Evolutionary conservation across 2,888 invertebrate genomes (phyloP), one percentile per base, ranked within the genome.

Genomic region (Leucoptera coffeella): DNA sequence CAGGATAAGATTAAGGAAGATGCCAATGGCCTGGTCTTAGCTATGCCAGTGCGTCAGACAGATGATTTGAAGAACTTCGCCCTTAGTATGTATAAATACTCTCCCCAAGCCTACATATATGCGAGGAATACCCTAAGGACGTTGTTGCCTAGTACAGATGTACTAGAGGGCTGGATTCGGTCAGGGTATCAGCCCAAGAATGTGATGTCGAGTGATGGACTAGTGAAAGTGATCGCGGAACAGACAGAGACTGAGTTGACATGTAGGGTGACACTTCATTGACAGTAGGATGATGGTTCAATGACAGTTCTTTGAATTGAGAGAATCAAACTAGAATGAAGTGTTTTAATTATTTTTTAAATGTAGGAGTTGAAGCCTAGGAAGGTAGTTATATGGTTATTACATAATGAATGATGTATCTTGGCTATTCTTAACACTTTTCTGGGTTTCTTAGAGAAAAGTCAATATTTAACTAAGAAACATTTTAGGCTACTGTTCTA

Each of bases 1-100:
- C 62, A 65, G 28, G 69, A 69, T 37, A 69, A 65, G 39, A 60
- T 69, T 2, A 57, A 55, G 22, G 67, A 67, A 22, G 69, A 67
- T 26, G 50, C 53, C 1, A 59, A 51, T 4, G 69, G 67, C 1
- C 33, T 69, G 8, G 59, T 69, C 2, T 35, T 69, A 29, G 65
- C 67, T 0, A 65, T 69, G 69, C 69, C 69, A 0, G 52, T 55
- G 27, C 47, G 55, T 32, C 62, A 69, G 19, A 65, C 69, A 0
- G 64, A 65, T 6, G 69, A 69, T 29, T 45, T 65, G 30, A 67
- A 64, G 39, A 64, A 62, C 34, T 69, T 69, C 28, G 57, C 67
- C 0, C 39, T 69, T 12, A 64, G 60, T 38, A 51, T 67, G 29
- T 69, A 69, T 36, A 67, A 61, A 36, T 67, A 65, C 35, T 67